Percentiles rank a stretch among this genome's conserved stretches.
Evolutionary conservation across 2,113 vertebrate genomes (phyloP).

Genomic region (Pangasianodon gigas): DNA sequence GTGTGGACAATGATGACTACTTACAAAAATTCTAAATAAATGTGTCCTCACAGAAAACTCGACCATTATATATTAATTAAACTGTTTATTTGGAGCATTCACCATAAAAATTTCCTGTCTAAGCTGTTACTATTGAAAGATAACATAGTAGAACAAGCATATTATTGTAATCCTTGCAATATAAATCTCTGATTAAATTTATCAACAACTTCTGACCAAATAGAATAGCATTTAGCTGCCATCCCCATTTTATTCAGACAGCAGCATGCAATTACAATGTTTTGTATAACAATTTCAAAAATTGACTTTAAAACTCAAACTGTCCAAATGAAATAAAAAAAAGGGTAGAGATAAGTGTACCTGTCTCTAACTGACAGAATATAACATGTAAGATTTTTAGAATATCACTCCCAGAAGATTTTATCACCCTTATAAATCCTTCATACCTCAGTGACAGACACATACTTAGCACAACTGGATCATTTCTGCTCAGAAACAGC

Average conservation of each 20-base stretch:
- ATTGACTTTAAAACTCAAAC: background rate
- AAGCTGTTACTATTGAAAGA: background rate
- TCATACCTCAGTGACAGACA: background rate
- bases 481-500: constrained; percentile 1
- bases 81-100: background rate
- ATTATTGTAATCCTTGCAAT: background rate
- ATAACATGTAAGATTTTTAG: background rate
- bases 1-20: background rate
- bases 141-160: background rate
- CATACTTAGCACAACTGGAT: background rate
- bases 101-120: background rate
- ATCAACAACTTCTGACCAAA: background rate
- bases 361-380: background rate
- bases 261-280: background rate
- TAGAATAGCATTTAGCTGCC: background rate
- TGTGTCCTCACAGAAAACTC: background rate
- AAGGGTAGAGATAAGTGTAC: background rate
- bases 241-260: background rate
- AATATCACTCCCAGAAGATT: background rate
- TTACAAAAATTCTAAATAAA: background rate
- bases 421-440: constrained; percentile 7
- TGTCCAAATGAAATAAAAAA: background rate
- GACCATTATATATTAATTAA: background rate
- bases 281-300: background rate
- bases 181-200: background rate